Base-by-base conservation (phyloP, 1,140 invertebrate species). In the Uloborus diversus region DNA sequence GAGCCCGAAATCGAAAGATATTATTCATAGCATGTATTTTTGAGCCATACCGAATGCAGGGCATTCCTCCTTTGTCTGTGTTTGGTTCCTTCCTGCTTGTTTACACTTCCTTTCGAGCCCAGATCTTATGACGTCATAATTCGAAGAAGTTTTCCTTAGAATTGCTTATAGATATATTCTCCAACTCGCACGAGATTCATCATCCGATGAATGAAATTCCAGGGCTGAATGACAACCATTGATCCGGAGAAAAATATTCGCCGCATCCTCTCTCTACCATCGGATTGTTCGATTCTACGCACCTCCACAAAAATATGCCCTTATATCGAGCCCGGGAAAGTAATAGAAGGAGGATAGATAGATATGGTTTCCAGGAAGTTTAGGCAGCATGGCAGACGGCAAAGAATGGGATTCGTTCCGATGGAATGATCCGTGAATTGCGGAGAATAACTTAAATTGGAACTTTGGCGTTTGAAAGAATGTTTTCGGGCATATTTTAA, bases 121-220 rank as follows among this genome's bases (percentile, higher is more conserved):
- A 13, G 49, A 20, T 27, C 66, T 70, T 23, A 35, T 70, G 66
- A 70, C 66, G 51, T 70, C 66, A n/a, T n/a, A n/a, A n/a, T n/a
- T n/a, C n/a, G n/a, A n/a, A n/a, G n/a, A n/a, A n/a, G n/a, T n/a
- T n/a, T n/a, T n/a, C 56, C 30, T 37, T 59, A 47, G 53, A 59
- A 61, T 73, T 73, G 59, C n/a, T n/a, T n/a, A n/a, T n/a, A n/a
- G n/a, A n/a, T n/a, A n/a, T 37, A 59, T 73, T 35, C 56, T 61
- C 56, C 33, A 73, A 73, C 47, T 73, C 53, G 35, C 23, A 56
- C 69, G 69, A 73, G 69, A 73, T 73, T 73, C 69, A 61, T 73
- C 69, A 59, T 32, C 56, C 59, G 61, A 73, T 59, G 69, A 73
- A 73, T 73, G 56, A 73, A 73, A 73, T 73, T 73, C 56, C 37